Percentiles rank a stretch among this genome's conserved stretches.
Conservation (phyloP, 2,113 vertebrate species). For the Leucoraja erinaceus region DNA sequence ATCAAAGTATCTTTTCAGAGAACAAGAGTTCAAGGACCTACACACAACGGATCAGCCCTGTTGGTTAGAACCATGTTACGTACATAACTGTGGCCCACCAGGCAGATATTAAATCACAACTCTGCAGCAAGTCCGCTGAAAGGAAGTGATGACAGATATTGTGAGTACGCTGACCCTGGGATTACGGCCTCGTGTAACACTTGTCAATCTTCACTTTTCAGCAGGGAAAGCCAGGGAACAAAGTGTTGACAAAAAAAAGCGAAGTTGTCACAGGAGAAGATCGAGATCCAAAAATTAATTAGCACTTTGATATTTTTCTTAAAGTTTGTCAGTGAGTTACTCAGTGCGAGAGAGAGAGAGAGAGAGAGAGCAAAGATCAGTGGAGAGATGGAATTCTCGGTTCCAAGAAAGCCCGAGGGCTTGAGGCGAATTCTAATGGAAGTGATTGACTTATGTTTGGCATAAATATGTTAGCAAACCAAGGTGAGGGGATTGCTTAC, state of each 20-base stretch:
- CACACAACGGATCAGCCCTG: not conserved
- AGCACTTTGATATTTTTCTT: conserved; percentile 19
- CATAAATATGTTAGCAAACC: no score
- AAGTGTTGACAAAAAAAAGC: conserved; percentile 29
- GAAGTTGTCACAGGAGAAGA: not conserved
- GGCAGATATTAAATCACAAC: conserved; percentile 20
- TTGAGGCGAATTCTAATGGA: no score
- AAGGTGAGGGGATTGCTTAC: no score
- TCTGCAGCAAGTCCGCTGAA: not conserved
- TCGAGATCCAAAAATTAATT: conserved; percentile 23
- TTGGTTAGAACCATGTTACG: conserved; percentile 27
- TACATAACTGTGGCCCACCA: not conserved
- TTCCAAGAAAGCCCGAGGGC: no score
- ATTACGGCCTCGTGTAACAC: conserved; percentile 8
- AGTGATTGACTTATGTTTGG: no score
- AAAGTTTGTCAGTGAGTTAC: not conserved
- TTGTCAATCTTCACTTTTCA: not conserved
- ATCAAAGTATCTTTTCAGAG: not conserved
- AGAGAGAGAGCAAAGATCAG: not conserved
- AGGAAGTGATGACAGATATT: conserved; percentile 33
- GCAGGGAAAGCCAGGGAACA: not conserved
- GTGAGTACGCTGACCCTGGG: not conserved
- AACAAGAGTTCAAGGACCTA: not conserved
- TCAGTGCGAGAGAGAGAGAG: not conserved
- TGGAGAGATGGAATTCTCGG: no score